Percentiles rank a stretch among this genome's conserved stretches.
phyloP scores from a whole-genome alignment of 1,140 invertebrate species.

The Saxidomus purpurata region DNA sequence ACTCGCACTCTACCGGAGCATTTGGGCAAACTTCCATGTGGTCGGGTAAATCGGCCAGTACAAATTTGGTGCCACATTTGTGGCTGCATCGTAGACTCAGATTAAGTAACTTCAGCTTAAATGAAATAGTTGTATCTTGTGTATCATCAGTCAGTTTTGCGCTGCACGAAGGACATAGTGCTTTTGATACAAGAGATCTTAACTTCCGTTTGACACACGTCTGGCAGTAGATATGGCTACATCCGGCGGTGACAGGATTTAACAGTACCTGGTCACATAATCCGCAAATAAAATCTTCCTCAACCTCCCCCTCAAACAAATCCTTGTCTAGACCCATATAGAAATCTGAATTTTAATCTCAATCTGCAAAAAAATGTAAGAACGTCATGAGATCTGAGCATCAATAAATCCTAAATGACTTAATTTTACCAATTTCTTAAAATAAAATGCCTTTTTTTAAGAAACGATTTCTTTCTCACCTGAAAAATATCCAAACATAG shows the following conservation, averaged over 20 bases:
- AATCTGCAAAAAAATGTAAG: not conserved
- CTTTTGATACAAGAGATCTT: constrained; percentile 35
- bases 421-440: too few species aligned
- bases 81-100: constrained; percentile 74
- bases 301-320: constrained; percentile 72
- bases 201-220: constrained; percentile 67
- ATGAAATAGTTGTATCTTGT: constrained; percentile 65
- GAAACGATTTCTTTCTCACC: too few species aligned
- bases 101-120: constrained; percentile 73
- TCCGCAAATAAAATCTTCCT: constrained; percentile 71
- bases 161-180: constrained; percentile 73
- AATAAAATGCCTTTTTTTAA: too few species aligned
- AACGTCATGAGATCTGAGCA: too few species aligned
- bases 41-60: constrained; percentile 72
- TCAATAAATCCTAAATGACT: too few species aligned
- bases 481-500: not conserved
- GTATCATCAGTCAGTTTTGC: constrained; percentile 39
- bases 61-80: constrained; percentile 74
- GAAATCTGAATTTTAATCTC: not conserved
- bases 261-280: constrained; percentile 78
- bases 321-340: constrained; percentile 73
- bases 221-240: constrained; percentile 76
- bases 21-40: constrained; percentile 77
- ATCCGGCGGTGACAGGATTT: constrained; percentile 73
- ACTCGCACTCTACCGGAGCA: constrained; percentile 72